A percentile compares a stretch with the other conserved stretches of the same genome.
Conservation (phyloP, 2,797 vertebrate genomes). For the Schizothorax lantsangensis region DNA sequence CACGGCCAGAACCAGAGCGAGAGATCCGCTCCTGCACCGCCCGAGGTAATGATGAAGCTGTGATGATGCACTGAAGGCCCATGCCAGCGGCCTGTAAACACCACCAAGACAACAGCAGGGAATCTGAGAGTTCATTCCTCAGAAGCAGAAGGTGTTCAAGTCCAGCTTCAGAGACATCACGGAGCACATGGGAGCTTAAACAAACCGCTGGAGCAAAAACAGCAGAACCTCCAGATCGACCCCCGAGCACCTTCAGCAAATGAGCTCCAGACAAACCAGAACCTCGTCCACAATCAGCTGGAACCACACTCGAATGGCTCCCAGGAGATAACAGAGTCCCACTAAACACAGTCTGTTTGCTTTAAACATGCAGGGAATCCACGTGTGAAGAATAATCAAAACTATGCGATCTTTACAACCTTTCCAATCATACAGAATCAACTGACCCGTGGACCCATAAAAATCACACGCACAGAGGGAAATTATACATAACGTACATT, state of each 20-base stretch:
- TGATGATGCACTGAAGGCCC: neutral
- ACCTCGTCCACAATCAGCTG: neutral
- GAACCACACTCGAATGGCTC: neutral
- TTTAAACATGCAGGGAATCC: conserved; percentile 38
- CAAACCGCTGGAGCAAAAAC: conserved; percentile 32
- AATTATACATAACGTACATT: conserved; percentile 22
- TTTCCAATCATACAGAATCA: conserved; percentile 23
- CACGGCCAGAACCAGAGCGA: neutral
- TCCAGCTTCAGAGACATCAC: neutral
- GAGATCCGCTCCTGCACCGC: neutral
- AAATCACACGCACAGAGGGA: conserved; percentile 34
- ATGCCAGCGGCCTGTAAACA: neutral
- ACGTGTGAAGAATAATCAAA: conserved; percentile 51
- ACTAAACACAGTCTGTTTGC: conserved; percentile 35
- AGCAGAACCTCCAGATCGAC: neutral
- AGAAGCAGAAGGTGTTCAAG: neutral
- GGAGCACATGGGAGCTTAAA: conserved; percentile 8
- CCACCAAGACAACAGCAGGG: neutral
- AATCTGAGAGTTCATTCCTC: conserved; percentile 16
- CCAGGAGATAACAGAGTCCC: conserved; percentile 54
- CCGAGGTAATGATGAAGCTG: neutral
- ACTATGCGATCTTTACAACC: conserved; percentile 57
- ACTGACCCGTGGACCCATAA: conserved; percentile 28
- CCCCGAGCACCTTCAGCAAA: conserved; percentile 51
- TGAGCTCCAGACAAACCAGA: conserved; percentile 28